phyloP scores from a whole-genome alignment of 35 echinoderm and acorn worm species.

The Lytechinus variegatus region DNA sequence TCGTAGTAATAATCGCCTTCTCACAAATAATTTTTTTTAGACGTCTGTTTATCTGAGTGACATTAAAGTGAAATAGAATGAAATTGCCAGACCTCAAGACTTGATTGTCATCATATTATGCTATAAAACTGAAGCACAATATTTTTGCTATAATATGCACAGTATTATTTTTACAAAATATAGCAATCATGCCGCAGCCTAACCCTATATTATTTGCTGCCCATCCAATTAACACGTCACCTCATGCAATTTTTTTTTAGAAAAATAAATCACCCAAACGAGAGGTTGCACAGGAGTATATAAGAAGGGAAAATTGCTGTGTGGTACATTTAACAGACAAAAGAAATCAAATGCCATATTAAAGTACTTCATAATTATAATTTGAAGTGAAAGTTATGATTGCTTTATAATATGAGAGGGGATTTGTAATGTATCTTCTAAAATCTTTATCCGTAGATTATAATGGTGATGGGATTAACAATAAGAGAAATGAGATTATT shows the following conservation, averaged over 20 bases:
- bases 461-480: neutral
- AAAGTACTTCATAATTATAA: neutral
- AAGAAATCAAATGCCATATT: neutral
- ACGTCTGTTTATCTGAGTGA: neutral
- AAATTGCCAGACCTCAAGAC: neutral
- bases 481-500: neutral
- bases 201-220: neutral
- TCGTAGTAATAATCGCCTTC: neutral
- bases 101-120: neutral
- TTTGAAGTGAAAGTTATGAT: neutral
- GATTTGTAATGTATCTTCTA: neutral
- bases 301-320: neutral
- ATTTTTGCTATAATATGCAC: neutral
- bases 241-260: neutral
- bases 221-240: neutral
- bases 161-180: neutral
- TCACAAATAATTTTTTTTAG: neutral
- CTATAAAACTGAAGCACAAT: neutral
- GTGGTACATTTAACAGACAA: neutral
- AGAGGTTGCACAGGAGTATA: neutral
- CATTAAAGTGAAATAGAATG: neutral
- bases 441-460: neutral
- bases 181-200: neutral
- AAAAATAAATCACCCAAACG: neutral
- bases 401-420: neutral